These are phyloP conservation scores for Galerucella calmariensis DNA, from an alignment of 2,888 invertebrate genomes.

Conservation along the genomic window DNA sequence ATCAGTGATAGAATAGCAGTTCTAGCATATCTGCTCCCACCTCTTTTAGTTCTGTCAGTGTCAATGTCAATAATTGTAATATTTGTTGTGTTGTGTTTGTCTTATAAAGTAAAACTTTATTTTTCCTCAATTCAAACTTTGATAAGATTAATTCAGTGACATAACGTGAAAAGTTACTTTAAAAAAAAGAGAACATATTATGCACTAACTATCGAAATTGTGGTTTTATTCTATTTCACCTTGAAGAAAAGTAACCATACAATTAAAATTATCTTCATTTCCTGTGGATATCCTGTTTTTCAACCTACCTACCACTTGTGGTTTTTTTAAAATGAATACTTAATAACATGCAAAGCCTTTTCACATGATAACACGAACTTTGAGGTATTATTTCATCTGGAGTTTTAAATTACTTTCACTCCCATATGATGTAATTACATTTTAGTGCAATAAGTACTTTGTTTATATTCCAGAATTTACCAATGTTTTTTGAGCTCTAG, in stretches of 20 bases:
- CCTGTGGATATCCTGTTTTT: conserved; percentile 36
- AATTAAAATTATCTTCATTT: conserved; percentile 29
- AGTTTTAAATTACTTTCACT: conserved; percentile 29
- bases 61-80: conserved; percentile 10
- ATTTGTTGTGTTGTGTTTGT: conserved; percentile 22
- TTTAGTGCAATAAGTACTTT: conserved; percentile 2
- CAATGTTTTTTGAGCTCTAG: conserved; percentile 6
- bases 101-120: conserved; percentile 1
- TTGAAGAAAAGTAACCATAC: conserved; percentile 24
- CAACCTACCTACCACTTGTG: background rate
- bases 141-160: background rate
- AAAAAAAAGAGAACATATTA: background rate
- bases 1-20: background rate
- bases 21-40: background rate
- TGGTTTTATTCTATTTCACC: conserved; percentile 14
- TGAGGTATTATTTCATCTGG: conserved; percentile 12
- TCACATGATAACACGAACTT: conserved; percentile 1
- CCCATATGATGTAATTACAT: conserved; percentile 30
- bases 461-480: conserved; percentile 1
- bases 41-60: background rate
- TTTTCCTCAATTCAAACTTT: background rate
- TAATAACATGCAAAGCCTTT: conserved; percentile 17
- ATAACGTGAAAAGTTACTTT: conserved; percentile 3
- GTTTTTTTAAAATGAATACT: conserved; percentile 17
- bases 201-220: background rate